Evolutionary conservation across 2,888 invertebrate genomes (phyloP).

Genomic region (Gnatocerus cornutus): DNA sequence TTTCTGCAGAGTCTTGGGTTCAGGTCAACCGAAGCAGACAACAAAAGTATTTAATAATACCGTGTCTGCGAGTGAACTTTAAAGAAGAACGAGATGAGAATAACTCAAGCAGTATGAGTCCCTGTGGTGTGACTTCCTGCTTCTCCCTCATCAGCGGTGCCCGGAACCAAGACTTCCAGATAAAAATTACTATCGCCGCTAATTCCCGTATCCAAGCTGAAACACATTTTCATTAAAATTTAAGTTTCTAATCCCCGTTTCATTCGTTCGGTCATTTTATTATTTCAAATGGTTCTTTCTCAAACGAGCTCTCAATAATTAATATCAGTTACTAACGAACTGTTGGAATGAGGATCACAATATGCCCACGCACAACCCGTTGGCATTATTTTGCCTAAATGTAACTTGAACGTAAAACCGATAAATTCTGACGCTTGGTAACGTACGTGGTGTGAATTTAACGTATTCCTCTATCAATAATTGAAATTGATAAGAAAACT

Average conservation of each 20-base stretch:
- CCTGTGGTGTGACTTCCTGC: constrained; percentile 56
- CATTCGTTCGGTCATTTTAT: constrained; percentile 32
- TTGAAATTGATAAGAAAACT: constrained; percentile 51
- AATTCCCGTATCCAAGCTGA: constrained; percentile 34
- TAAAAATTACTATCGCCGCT: constrained; percentile 52
- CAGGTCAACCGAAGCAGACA: constrained; percentile 60
- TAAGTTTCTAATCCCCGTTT: constrained; percentile 24
- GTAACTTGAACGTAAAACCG: constrained; percentile 35
- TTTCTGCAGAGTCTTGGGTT: neutral
- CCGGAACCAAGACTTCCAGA: constrained; percentile 46
- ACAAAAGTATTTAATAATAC: constrained; percentile 66
- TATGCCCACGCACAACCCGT: constrained; percentile 1
- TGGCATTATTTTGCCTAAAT: constrained; percentile 33
- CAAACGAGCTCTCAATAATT: constrained; percentile 35
- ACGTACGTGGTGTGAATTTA: constrained; percentile 48
- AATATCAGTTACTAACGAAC: constrained; percentile 11
- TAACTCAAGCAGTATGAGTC: constrained; percentile 60
- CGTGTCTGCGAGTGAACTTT: constrained; percentile 63
- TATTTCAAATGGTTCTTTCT: constrained; percentile 6
- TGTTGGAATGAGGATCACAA: constrained; percentile 14
- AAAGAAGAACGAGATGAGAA: constrained; percentile 65
- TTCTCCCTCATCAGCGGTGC: constrained; percentile 41
- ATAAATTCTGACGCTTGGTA: constrained; percentile 45
- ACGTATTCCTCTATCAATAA: constrained; percentile 45
- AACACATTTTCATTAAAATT: constrained; percentile 44